These are phyloP conservation scores for Ctenopoma kingsleyae DNA, from an alignment of 2,797 vertebrate genomes.

Conservation along the genomic window DNA sequence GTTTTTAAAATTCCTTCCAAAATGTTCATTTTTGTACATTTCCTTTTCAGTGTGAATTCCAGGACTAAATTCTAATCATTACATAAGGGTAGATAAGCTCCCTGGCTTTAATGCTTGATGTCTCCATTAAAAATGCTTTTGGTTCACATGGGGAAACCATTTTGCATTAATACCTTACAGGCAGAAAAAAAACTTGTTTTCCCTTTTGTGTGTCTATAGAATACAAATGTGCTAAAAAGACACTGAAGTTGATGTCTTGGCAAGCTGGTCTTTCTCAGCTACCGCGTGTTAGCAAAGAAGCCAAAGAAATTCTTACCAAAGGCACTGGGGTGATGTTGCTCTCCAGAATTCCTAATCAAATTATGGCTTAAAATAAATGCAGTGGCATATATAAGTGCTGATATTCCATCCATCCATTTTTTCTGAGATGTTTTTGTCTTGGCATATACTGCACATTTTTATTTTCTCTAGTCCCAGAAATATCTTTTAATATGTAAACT, in stretches of 20 bases:
- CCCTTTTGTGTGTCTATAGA: constrained; percentile 11
- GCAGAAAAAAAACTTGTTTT: constrained; percentile 27
- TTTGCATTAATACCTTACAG: constrained; percentile 10
- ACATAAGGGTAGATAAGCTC: constrained; percentile 40
- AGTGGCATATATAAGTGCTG: constrained; percentile 5
- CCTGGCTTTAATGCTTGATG: constrained; percentile 55
- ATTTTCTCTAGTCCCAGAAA: background rate
- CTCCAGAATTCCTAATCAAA: constrained; percentile 23
- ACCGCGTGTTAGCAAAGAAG: constrained; percentile 28
- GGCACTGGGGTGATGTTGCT: constrained; percentile 1
- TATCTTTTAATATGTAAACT: background rate
- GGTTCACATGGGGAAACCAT: constrained; percentile 31
- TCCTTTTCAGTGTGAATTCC: constrained; percentile 41
- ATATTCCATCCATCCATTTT: background rate
- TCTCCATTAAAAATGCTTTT: constrained; percentile 39
- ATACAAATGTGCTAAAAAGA: constrained; percentile 27
- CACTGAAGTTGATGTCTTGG: constrained; percentile 2
- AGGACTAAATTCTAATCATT: constrained; percentile 63
- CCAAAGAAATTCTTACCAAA: background rate
- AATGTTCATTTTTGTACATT: constrained; percentile 25
- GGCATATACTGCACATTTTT: background rate
- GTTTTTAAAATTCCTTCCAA: constrained; percentile 28
- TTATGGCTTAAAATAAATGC: constrained; percentile 12
- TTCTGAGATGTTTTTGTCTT: background rate
- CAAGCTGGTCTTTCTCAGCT: constrained; percentile 18